Evolutionary conservation across 2,113 vertebrate genomes (phyloP).

Genomic region (Corvus cornix): DNA sequence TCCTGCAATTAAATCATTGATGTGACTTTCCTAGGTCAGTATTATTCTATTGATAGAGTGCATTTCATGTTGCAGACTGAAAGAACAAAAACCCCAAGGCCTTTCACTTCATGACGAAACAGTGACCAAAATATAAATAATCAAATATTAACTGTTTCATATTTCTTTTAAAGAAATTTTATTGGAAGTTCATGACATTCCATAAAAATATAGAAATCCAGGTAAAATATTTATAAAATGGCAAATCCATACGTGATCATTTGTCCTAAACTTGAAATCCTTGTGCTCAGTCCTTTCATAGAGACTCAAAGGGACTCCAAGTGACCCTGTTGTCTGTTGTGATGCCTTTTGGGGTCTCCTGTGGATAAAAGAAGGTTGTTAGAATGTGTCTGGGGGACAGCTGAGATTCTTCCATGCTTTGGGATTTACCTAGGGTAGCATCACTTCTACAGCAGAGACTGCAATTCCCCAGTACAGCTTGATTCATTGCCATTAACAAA

Average conservation of each 20-base stretch:
- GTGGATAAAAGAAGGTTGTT: background rate
- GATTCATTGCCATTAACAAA: slow-evolving; percentile 27
- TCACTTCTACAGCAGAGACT: background rate
- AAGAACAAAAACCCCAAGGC: background rate
- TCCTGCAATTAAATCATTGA: background rate
- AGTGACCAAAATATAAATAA: background rate
- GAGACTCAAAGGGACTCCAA: background rate
- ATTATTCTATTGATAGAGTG: background rate
- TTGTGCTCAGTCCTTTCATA: background rate
- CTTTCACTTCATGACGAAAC: background rate
- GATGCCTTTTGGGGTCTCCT: background rate
- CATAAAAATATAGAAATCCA: background rate
- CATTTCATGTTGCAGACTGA: background rate
- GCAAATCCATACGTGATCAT: background rate
- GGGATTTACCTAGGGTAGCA: background rate
- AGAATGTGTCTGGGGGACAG: background rate
- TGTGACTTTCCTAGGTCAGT: background rate
- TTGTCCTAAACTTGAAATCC: background rate
- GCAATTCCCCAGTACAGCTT: background rate
- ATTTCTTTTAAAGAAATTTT: background rate
- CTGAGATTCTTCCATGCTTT: background rate
- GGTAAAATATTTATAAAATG: background rate
- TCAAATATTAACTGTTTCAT: background rate
- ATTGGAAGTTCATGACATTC: background rate
- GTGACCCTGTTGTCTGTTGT: background rate